These are phyloP conservation scores for Capreolus pygargus DNA, from an alignment of 2,113 vertebrate species.

Conservation along the genomic window DNA sequence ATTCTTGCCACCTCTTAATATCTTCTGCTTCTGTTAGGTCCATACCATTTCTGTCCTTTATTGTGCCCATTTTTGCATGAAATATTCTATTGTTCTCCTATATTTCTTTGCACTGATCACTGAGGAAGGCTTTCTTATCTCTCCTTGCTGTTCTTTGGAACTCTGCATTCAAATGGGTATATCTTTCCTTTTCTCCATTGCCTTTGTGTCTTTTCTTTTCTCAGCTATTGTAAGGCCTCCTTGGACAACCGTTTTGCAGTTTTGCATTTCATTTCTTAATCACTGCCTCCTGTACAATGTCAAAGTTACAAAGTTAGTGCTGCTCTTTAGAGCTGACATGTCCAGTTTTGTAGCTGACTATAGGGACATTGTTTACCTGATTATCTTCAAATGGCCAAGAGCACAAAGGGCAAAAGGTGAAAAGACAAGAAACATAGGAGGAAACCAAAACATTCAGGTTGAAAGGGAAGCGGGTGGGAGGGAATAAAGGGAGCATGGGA, in stretches of 20 bases:
- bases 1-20: neutral
- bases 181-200: neutral
- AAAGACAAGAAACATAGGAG: neutral
- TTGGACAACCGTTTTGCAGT: neutral
- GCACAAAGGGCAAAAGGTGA: neutral
- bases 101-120: neutral
- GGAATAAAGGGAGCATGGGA: neutral
- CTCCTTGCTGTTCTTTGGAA: neutral
- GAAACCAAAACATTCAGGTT: neutral
- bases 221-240: neutral
- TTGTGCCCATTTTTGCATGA: neutral
- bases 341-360: neutral
- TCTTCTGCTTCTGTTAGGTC: neutral
- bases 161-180: neutral
- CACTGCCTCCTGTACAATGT: neutral
- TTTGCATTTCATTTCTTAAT: neutral
- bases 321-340: neutral
- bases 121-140: neutral
- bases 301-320: neutral
- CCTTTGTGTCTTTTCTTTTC: neutral
- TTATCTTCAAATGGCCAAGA: neutral
- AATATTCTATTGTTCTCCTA: neutral
- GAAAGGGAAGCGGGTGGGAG: neutral
- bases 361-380: neutral
- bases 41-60: neutral